These are phyloP conservation scores for Hylaeus volcanicus DNA, from an alignment of 1,140 invertebrate genomes.

Conservation along the genomic window DNA sequence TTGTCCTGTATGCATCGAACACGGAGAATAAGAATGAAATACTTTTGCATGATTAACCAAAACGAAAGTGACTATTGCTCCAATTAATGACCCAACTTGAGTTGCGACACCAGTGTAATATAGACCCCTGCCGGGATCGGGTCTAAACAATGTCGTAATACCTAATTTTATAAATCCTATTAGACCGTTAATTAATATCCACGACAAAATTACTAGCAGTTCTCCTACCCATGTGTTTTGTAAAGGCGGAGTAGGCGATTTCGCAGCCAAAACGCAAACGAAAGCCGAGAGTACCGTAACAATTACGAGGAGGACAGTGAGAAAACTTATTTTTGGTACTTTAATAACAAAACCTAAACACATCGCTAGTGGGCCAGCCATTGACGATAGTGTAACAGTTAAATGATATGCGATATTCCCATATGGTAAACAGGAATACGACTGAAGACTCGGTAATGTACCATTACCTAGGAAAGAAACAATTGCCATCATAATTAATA, in stretches of 20 bases:
- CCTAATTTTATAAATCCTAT: constrained; percentile 91
- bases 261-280: constrained; percentile 85
- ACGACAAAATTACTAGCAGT: constrained; percentile 85
- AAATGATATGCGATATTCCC: constrained; percentile 91
- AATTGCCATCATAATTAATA: constrained; percentile 82
- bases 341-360: constrained; percentile 89
- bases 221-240: constrained; percentile 82
- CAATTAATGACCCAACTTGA: constrained; percentile 89
- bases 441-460: constrained; percentile 90
- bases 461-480: constrained; percentile 88
- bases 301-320: constrained; percentile 82
- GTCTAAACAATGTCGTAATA: constrained; percentile 87
- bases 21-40: constrained; percentile 81
- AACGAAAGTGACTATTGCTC: constrained; percentile 87
- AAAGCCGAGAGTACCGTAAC: constrained; percentile 83
- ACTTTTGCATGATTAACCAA: constrained; percentile 86
- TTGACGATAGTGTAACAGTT: constrained; percentile 88
- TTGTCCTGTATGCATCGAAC: constrained; percentile 46
- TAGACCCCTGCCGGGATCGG: constrained; percentile 81
- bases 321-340: constrained; percentile 81
- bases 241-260: constrained; percentile 89
- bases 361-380: constrained; percentile 92
- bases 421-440: constrained; percentile 94
- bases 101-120: constrained; percentile 89
- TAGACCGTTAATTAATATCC: constrained; percentile 85